phyloP scores from a whole-genome alignment of 1,140 invertebrate species.

The Drosophila willistoni region DNA sequence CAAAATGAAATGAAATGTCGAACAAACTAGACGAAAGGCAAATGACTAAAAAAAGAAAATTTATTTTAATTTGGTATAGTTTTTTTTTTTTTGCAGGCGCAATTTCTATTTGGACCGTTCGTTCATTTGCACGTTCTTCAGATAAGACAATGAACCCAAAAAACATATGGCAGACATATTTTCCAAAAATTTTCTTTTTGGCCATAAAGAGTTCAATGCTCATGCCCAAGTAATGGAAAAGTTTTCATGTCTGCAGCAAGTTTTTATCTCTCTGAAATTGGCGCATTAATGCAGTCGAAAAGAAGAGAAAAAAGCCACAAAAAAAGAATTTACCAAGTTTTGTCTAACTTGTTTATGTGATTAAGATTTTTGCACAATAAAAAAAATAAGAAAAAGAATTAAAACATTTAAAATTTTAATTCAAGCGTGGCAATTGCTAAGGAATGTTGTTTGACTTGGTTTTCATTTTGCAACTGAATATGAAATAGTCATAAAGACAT shows the following conservation, averaged over 20 bases:
- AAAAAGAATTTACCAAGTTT: conserved; percentile 37
- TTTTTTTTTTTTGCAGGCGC: conserved; percentile 27
- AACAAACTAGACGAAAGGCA: conserved; percentile 10
- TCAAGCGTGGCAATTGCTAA: conserved; percentile 11
- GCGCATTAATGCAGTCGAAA: conserved; percentile 54
- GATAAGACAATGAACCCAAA: conserved; percentile 71
- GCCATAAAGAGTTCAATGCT: conserved; percentile 40
- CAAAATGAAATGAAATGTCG: conserved; percentile 62
- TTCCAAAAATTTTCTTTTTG: conserved; percentile 20
- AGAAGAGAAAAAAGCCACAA: neutral
- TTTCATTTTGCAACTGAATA: conserved; percentile 13
- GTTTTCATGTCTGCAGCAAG: conserved; percentile 51
- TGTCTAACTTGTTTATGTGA: conserved; percentile 40
- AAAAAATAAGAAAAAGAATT: conserved; percentile 8
- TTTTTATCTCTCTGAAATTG: conserved; percentile 49
- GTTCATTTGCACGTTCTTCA: conserved; percentile 60
- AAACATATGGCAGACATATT: conserved; percentile 54
- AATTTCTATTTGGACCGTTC: neutral
- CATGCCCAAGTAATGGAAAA: conserved; percentile 52
- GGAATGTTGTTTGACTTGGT: conserved; percentile 34
- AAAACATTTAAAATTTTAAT: conserved; percentile 16
- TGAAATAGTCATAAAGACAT: neutral
- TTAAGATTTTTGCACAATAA: conserved; percentile 15
- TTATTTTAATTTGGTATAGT: conserved; percentile 26
- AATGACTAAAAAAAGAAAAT: conserved; percentile 26